phyloP scores from a whole-genome alignment of 37 sponge, comb jelly and placozoan genomes.

The Agelas oroides region DNA sequence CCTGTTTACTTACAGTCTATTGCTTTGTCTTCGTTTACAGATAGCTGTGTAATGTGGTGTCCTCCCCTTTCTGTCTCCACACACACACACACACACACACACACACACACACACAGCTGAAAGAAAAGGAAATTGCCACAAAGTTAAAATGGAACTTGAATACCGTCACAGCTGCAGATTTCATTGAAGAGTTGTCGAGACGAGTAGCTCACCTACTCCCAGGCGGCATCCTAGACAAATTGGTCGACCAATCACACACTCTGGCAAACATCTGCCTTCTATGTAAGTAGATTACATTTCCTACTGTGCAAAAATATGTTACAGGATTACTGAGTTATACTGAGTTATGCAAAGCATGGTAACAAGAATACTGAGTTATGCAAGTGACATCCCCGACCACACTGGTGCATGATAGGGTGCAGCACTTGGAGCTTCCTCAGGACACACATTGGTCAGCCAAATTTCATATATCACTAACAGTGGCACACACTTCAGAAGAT shows the following conservation, averaged over 20 bases:
- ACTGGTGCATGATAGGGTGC: no score
- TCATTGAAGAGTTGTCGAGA: conserved; percentile 56
- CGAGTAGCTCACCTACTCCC: conserved; percentile 15
- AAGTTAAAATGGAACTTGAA: conserved; percentile 62
- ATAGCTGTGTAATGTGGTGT: neutral
- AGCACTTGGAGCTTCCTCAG: no score
- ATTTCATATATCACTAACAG: no score
- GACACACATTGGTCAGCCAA: no score
- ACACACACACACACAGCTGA: conserved; percentile 30
- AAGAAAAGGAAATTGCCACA: conserved; percentile 52
- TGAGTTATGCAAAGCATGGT: no score
- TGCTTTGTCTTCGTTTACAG: neutral
- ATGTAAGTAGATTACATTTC: conserved; percentile 48
- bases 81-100: neutral
- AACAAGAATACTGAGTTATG: no score
- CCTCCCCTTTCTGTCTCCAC: neutral
- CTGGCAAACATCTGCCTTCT: conserved; percentile 57
- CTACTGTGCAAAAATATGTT: no score
- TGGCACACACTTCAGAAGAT: no score
- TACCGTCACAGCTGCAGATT: conserved; percentile 50
- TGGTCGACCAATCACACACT: conserved; percentile 43
- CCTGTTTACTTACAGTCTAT: neutral
- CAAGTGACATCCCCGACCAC: no score
- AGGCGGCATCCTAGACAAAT: neutral
- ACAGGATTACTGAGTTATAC: no score